These are phyloP conservation scores for Eupithecia inturbata DNA, from an alignment of 2,888 invertebrate genomes.

Conservation along the genomic window DNA sequence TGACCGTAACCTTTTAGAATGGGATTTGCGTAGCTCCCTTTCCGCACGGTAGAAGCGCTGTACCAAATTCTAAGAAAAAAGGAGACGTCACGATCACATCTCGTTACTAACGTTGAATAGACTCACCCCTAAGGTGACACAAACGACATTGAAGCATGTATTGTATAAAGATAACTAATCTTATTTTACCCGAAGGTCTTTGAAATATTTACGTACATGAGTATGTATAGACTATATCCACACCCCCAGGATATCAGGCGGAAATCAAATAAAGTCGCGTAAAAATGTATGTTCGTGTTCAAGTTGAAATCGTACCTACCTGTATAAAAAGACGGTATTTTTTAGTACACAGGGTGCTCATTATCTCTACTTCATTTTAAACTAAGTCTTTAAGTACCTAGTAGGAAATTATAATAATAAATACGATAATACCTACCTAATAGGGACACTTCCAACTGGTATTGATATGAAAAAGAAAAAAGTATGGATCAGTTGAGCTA, in stretches of 20 bases:
- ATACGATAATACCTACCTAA: no score
- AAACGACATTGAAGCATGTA: neutral
- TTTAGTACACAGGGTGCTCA: neutral
- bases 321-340: neutral
- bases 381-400: neutral
- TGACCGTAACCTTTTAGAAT: no score
- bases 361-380: neutral
- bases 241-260: slow-evolving; percentile 30
- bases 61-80: no score
- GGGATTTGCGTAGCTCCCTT: no score
- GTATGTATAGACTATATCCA: slow-evolving; percentile 15
- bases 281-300: slow-evolving; percentile 21
- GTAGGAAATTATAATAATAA: no score
- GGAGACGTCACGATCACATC: no score
- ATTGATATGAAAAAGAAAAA: no score
- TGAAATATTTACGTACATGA: neutral
- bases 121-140: no score
- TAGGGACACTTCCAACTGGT: no score
- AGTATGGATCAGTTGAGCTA: no score
- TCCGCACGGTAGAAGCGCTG: no score
- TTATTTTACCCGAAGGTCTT: neutral
- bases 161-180: neutral
- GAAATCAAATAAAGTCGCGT: slow-evolving; percentile 32
- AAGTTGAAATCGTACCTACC: slow-evolving; percentile 2
- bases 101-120: no score